Evolutionary conservation across 2,797 vertebrate genomes (phyloP).

Genomic region (Chelidonichthys spinosus): DNA sequence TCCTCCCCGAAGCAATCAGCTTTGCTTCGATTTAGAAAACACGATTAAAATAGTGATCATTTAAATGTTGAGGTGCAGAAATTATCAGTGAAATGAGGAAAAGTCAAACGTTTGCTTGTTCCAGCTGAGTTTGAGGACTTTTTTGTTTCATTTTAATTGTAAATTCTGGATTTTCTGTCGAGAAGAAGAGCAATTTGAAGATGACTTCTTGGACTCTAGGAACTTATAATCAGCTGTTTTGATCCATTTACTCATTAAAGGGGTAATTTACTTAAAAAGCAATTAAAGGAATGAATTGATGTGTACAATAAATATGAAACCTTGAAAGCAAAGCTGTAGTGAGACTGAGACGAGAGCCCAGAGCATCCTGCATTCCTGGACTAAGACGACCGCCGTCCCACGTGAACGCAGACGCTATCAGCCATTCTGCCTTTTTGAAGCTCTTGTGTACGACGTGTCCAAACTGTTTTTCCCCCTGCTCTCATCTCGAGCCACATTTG

Average conservation of each 20-base stretch:
- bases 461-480: conserved; percentile 28
- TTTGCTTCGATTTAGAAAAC: conserved; percentile 2
- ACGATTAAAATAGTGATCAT: background rate
- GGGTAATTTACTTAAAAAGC: too few relatives aligned
- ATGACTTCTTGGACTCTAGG: background rate
- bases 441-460: conserved; percentile 40
- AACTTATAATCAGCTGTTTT: background rate
- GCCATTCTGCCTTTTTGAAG: conserved; percentile 21
- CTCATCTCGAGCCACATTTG: conserved; percentile 61
- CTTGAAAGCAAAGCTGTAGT: background rate
- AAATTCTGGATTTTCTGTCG: background rate
- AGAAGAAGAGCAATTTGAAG: background rate
- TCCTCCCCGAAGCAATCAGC: background rate
- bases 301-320: background rate
- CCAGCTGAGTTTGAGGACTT: background rate
- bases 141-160: background rate
- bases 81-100: background rate
- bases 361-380: background rate
- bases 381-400: background rate
- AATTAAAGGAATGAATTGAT: background rate
- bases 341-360: background rate
- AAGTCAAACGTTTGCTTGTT: background rate
- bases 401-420: conserved; percentile 8
- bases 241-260: background rate
- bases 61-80: background rate